Base-by-base conservation (phyloP, 2,113 vertebrate species). In the Alces alces region DNA sequence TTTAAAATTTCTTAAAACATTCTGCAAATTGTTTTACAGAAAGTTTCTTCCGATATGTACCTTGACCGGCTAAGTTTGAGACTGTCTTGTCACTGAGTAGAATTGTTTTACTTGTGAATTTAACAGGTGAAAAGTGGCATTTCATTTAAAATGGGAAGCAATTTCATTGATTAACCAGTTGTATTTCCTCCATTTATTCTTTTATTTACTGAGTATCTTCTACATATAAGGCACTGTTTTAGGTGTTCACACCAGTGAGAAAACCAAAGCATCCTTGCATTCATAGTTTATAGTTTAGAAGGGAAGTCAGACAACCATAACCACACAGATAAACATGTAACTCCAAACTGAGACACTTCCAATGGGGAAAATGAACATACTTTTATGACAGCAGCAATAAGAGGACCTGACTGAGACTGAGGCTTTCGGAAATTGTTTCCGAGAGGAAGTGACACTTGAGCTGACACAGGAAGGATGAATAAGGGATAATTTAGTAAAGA, bases 1-100 rank as follows among this genome's bases (percentile, higher is more conserved):
- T 93, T 52, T 33, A 45, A 93, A 90, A 60, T 64, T 47, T 96
- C 91, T 95, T 73, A 64, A 93, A 78, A 92, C 33, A 82, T 33
- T 80, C 39, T 76, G 23, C n/a, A 94, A 57, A 28, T 16, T 82
- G 33, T 55, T 93, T 64, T 86, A 83, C 39, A 76, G 23, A 15
- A 27, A 76, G 12, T 76, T 61, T 86, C 57, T 88, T 80, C 36
- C 64, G 28, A 89, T 52, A 36, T 14, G 58, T 60, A 83, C 27
- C 45, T 7, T 23, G 83, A 73, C 45, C 6, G 45, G 50, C 1
- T 58, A 85, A 52, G 33, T 64, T 28, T 76, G 91, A 83, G 66
- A 58, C 39, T 93, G 70, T 39, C 82, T 88, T 73, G 64, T 39
- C 36, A 73, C 6, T 58, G 30, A 54, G 36, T 9, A 87, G 47